A percentile compares a stretch with the other conserved stretches of the same genome.
These are phyloP conservation scores for Knipowitschia caucasica DNA, from an alignment of 2,797 vertebrate species.

Conservation along the genomic window DNA sequence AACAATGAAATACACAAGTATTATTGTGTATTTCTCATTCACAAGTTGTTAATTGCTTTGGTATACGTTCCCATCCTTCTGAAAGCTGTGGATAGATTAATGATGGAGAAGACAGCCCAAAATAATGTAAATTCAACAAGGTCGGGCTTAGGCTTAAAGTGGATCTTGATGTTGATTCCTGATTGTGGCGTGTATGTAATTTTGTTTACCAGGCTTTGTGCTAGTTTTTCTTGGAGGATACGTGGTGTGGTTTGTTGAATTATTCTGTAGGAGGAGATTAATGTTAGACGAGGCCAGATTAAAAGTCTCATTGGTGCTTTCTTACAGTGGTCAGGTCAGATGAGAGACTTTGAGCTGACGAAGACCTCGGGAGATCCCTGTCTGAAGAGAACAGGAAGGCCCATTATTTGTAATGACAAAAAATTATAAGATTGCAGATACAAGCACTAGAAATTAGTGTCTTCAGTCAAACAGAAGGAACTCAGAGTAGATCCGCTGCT, in stretches of 20 bases:
- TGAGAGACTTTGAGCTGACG: constrained; percentile 25
- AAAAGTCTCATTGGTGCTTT: constrained; percentile 24
- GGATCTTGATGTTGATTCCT: background rate
- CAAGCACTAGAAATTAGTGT: no score
- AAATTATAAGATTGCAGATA: no score
- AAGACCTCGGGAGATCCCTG: constrained; percentile 39
- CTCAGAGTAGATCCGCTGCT: no score
- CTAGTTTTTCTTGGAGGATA: constrained; percentile 29
- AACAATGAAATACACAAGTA: no score
- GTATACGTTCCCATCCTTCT: no score
- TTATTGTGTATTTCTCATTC: no score
- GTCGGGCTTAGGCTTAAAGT: background rate
- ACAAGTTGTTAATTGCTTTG: no score
- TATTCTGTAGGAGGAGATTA: constrained; percentile 29
- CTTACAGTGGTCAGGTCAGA: constrained; percentile 33
- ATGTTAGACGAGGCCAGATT: background rate
- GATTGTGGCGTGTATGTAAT: background rate
- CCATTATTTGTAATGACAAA: constrained; percentile 23
- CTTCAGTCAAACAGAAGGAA: no score
- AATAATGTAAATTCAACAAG: background rate
- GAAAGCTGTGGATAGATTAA: no score
- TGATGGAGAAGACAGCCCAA: no score
- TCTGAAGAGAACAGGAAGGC: constrained; percentile 41
- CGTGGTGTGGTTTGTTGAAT: constrained; percentile 2
- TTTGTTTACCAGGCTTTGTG: constrained; percentile 45